A percentile compares a stretch with the other conserved stretches of the same genome.
Evolutionary conservation across 2,888 invertebrate species (phyloP).

Genomic region (Athetis lepigone): DNA sequence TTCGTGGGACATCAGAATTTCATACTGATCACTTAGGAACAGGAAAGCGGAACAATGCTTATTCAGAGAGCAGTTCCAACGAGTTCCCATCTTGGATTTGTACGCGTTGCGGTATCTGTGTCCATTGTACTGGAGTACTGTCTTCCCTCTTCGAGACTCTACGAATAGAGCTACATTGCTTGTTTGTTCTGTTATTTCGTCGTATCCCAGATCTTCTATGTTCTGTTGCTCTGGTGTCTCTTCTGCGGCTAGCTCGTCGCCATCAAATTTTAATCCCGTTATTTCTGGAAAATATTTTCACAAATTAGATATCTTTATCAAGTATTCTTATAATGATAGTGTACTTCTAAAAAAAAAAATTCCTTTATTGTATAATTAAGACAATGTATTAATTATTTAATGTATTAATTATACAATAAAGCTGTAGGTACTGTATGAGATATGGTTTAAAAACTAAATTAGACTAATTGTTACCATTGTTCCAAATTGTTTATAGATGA

Average conservation of each 20-base stretch:
- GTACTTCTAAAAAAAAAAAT: too few species aligned
- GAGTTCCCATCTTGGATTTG: slow-evolving; percentile 72
- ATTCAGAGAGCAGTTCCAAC: slow-evolving; percentile 79
- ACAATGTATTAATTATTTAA: too few species aligned
- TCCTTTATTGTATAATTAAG: too few species aligned
- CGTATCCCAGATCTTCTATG: slow-evolving; percentile 23
- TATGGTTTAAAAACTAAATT: background rate
- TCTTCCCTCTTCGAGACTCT: slow-evolving; percentile 75
- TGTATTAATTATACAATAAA: too few species aligned
- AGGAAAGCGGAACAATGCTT: slow-evolving; percentile 78
- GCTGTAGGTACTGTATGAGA: too few species aligned
- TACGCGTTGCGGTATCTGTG: slow-evolving; percentile 79
- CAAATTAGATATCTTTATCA: slow-evolving; percentile 1
- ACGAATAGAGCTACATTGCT: slow-evolving; percentile 72
- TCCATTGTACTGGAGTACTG: slow-evolving; percentile 77
- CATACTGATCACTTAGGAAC: slow-evolving; percentile 76
- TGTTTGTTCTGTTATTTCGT: slow-evolving; percentile 19
- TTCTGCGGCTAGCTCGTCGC: slow-evolving; percentile 7
- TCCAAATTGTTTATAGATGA: background rate
- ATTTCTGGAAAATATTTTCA: slow-evolving; percentile 33
- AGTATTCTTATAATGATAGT: too few species aligned
- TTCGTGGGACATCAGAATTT: slow-evolving; percentile 75
- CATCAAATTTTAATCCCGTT: background rate
- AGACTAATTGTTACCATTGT: slow-evolving; percentile 4
- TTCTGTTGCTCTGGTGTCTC: slow-evolving; percentile 16